Base-by-base conservation (phyloP, 2,888 invertebrate species). In the Mesochorus sp. region DNA sequence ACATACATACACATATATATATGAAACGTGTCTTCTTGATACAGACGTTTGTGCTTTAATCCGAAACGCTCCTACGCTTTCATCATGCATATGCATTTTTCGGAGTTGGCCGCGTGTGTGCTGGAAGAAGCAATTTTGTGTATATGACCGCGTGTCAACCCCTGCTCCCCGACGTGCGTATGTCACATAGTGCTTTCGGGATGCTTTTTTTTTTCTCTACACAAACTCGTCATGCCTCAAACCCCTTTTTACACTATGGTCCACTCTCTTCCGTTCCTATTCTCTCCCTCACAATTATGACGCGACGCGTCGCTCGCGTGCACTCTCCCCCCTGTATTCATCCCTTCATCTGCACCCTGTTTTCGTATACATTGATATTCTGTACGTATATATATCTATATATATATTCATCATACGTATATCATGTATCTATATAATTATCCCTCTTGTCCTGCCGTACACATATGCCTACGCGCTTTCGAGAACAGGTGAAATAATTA, bases 401-500 rank as follows among this genome's bases (percentile, higher is more conserved):
- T 53, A 51, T 53, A 17, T 39, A 34, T 8, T 3, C 34, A 21
- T 19, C 31, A 3, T 19, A 12, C 10, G 19, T 49, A 31, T 59
- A 57, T 57, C 34, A 49, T 64, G 57, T 51, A 44, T 42, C 64
- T 61, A 59, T n/a, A n/a, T 66, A 78, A 78, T 78, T 78, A 78
- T 78, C 70, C 53, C 74, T 70, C 78, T 74, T 78, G 78, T 78
- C 44, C 53, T 37, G 8, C n/a, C 26, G 37, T 55, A 34, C 14
- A 39, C 8, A 61, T 59, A 34, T 47, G 49, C 26, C 14, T 59
- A 55, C 31, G 76, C n/a, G 68, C 74, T 55, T 71, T 66, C 59
- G 74, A 24, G 66, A 66, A 19, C 78, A 78, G 78, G 78, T 78
- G 74, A 74, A 78, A 78, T 74, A 78, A 78, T 78, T 71, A 76